Conservation (phyloP, 1,140 invertebrate species). For the Brachionus manjavacas region DNA sequence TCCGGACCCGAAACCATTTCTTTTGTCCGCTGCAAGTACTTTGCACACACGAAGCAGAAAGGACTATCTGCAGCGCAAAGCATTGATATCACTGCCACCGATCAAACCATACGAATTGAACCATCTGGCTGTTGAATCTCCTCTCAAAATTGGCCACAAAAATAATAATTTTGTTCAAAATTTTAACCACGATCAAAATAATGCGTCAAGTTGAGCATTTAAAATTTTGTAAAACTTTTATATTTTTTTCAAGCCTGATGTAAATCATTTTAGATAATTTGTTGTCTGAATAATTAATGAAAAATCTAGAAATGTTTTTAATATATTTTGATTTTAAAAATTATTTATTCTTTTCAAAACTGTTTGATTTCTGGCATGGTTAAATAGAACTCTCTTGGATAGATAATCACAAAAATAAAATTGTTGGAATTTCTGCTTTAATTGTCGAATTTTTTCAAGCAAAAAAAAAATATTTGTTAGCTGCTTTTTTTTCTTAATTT, state of each 20-base stretch:
- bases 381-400: too few relatives aligned
- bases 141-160: constrained; percentile 7
- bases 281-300: background rate
- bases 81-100: constrained; percentile 24
- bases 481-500: too few relatives aligned
- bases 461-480: too few relatives aligned
- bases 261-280: background rate
- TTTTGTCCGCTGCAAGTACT: background rate
- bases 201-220: background rate
- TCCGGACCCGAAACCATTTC: constrained; percentile 31
- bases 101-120: constrained; percentile 28
- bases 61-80: constrained; percentile 28
- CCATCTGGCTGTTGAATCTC: constrained; percentile 18
- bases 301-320: background rate
- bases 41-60: constrained; percentile 11
- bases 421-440: too few relatives aligned
- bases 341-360: background rate
- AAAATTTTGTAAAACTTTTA: background rate
- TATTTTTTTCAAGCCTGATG: background rate
- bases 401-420: too few relatives aligned
- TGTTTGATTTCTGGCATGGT: too few relatives aligned
- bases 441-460: background rate
- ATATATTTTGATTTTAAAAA: background rate
- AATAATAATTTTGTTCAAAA: background rate
- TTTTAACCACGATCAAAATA: constrained; percentile 15